phyloP scores from a whole-genome alignment of 2,888 invertebrate species.

The Ectemnius continuus region DNA sequence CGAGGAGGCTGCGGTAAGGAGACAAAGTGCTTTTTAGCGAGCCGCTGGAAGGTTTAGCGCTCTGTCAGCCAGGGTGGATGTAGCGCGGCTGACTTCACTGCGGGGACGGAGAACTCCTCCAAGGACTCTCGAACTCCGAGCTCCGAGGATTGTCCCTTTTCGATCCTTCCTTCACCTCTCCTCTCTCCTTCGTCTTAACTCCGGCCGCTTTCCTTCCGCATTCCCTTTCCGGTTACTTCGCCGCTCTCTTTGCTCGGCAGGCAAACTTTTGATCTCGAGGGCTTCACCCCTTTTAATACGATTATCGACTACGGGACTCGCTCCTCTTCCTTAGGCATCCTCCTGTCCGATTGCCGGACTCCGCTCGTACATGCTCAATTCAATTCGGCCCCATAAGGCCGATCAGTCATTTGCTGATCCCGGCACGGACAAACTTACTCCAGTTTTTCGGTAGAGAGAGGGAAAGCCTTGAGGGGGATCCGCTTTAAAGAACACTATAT shows the following conservation, averaged over 20 bases:
- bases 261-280: slow-evolving; percentile 47
- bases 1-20: slow-evolving; percentile 37
- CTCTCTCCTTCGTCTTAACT: not conserved
- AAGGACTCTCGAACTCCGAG: slow-evolving; percentile 56
- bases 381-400: slow-evolving; percentile 62
- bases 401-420: slow-evolving; percentile 57
- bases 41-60: slow-evolving; percentile 67
- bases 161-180: slow-evolving; percentile 16
- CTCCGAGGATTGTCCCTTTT: slow-evolving; percentile 37
- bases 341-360: not conserved
- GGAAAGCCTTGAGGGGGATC: slow-evolving; percentile 24
- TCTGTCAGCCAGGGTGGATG: slow-evolving; percentile 61
- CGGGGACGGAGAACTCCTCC: slow-evolving; percentile 58
- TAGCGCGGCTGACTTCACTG: slow-evolving; percentile 56
- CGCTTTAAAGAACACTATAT: slow-evolving; percentile 47
- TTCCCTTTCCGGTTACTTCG: not conserved
- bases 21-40: slow-evolving; percentile 67
- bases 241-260: slow-evolving; percentile 3
- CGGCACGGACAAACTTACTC: slow-evolving; percentile 44
- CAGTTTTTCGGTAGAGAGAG: slow-evolving; percentile 39
- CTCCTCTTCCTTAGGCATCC: slow-evolving; percentile 34
- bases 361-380: slow-evolving; percentile 44
- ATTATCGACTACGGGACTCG: slow-evolving; percentile 59
- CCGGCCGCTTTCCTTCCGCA: not conserved
- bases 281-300: slow-evolving; percentile 58